Base-by-base conservation (phyloP, 1,140 invertebrate genomes). In the Oryctes rhinoceros region DNA sequence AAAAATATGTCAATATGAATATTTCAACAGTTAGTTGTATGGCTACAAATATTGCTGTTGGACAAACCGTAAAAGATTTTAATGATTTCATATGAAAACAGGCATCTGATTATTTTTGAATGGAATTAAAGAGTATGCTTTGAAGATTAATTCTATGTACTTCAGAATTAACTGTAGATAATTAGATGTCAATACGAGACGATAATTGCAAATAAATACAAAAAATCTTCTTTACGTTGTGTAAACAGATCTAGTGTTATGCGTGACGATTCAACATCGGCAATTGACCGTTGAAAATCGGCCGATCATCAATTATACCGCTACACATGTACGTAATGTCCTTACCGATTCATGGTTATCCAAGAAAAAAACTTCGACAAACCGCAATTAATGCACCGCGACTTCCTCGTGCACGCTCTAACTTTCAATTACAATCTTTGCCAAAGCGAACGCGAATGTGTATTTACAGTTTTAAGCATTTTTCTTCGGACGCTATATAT, bases 401-500 rank as follows among this genome's bases (percentile, higher is more conserved):
- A 53, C 49, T 53, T 53, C 49, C 49, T 53, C 49, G 49, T 53
- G 4, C 13, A 11, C 49, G 10, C 13, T 53, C 49, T 53, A 53
- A 53, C 49, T 53, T 53, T 53, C 49, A 53, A 53, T 53, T 53
- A 53, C 13, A 53, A 4, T n/a, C 49, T 15, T 53, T 53, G 13
- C 49, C 10, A 53, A 53, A 53, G 49, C n/a, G 49, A n/a, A 53
- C 49, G 49, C 49, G 4, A 3, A 53, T 53, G 49, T 53, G 3
- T 39, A 39, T 39, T 53, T 53, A 53, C 49, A 53, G 49, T 53
- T 53, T 53, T 53, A 53, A 53, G 13, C n/a, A n/a, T 53, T 53
- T 53, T 53, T 53, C 49, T 11, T 3, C n/a, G n/a, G 49, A 53
- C 49, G 49, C n/a, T 53, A 53, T 15, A 4, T 39, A 39, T 39